A percentile compares a stretch with the other conserved stretches of the same genome.
These are phyloP conservation scores for Lamellibrachia luymesi DNA, from an alignment of 1,140 invertebrate genomes.

Conservation along the genomic window DNA sequence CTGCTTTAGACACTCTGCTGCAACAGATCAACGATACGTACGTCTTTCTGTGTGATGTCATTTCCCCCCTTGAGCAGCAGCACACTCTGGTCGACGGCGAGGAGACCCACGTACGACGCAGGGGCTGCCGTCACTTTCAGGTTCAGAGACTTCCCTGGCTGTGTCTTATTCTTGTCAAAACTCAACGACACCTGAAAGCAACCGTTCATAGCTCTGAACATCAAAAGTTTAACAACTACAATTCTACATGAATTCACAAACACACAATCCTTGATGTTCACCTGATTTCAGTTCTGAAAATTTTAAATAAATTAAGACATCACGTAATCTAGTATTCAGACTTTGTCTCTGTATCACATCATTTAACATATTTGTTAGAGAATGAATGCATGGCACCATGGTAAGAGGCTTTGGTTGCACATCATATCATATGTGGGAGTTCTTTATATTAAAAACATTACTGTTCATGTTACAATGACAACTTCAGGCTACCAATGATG, in stretches of 20 bases:
- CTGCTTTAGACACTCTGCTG: background rate
- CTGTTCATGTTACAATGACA: background rate
- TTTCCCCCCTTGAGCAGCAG: conserved; percentile 69
- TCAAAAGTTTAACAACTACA: background rate
- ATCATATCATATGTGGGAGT: too few relatives aligned
- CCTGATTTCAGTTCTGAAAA: background rate
- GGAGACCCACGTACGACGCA: conserved; percentile 80
- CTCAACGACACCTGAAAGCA: conserved; percentile 15
- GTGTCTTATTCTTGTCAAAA: background rate
- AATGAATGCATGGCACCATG: too few relatives aligned
- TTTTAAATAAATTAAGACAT: background rate
- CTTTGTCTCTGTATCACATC: too few relatives aligned
- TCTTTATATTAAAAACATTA: too few relatives aligned
- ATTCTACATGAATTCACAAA: background rate
- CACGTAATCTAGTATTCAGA: too few relatives aligned
- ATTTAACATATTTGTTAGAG: too few relatives aligned
- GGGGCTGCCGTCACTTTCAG: conserved; percentile 74
- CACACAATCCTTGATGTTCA: background rate
- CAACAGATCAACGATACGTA: conserved; percentile 25
- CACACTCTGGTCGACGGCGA: conserved; percentile 86
- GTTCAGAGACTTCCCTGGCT: conserved; percentile 61
- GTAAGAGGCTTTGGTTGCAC: too few relatives aligned
- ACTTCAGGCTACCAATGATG: background rate
- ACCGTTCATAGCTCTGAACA: background rate
- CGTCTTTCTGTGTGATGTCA: conserved; percentile 63